Evolutionary conservation across 2,888 invertebrate genomes (phyloP).

Genomic region (Drosophila ochracea): DNA sequence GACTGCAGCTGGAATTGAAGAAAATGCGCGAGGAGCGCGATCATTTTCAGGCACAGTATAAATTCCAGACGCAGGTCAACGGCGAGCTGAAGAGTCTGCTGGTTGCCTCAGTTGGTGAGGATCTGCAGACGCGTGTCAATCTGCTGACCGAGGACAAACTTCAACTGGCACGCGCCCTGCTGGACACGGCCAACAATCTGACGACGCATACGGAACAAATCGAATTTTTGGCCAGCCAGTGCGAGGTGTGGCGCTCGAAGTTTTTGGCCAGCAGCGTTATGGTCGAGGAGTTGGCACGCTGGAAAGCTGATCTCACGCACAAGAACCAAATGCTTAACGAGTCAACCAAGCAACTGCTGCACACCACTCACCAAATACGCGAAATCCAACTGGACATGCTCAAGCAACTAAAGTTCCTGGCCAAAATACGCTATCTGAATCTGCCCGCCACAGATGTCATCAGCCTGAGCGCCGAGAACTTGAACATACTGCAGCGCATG

Average conservation of each 20-base stretch:
- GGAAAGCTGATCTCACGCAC: slow-evolving; percentile 92
- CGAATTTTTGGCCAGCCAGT: slow-evolving; percentile 96
- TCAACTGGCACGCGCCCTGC: slow-evolving; percentile 92
- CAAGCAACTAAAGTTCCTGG: slow-evolving; percentile 84
- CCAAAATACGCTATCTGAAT: slow-evolving; percentile 83
- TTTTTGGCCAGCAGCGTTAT: slow-evolving; percentile 97
- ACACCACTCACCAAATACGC: slow-evolving; percentile 84
- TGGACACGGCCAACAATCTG: slow-evolving; percentile 94
- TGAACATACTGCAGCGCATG: slow-evolving; percentile 85
- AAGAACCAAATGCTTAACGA: slow-evolving; percentile 84
- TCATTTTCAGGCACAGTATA: slow-evolving; percentile 91
- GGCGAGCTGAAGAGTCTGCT: slow-evolving; percentile 96
- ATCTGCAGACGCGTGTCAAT: slow-evolving; percentile 95
- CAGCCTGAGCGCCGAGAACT: slow-evolving; percentile 83
- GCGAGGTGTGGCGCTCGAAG: slow-evolving; percentile 98
- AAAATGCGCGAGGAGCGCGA: slow-evolving; percentile 89
- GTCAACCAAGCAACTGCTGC: slow-evolving; percentile 82
- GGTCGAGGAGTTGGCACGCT: slow-evolving; percentile 95
- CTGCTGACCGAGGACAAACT: slow-evolving; percentile 96
- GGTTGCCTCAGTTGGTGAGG: slow-evolving; percentile 98
- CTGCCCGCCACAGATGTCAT: slow-evolving; percentile 83
- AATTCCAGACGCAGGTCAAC: slow-evolving; percentile 95
- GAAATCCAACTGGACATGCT: slow-evolving; percentile 84
- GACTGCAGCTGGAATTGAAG: slow-evolving; percentile 65
- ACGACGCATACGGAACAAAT: slow-evolving; percentile 96